These are phyloP conservation scores for Genyomyrus donnyi DNA, from an alignment of 2,113 vertebrate genomes.

Conservation along the genomic window DNA sequence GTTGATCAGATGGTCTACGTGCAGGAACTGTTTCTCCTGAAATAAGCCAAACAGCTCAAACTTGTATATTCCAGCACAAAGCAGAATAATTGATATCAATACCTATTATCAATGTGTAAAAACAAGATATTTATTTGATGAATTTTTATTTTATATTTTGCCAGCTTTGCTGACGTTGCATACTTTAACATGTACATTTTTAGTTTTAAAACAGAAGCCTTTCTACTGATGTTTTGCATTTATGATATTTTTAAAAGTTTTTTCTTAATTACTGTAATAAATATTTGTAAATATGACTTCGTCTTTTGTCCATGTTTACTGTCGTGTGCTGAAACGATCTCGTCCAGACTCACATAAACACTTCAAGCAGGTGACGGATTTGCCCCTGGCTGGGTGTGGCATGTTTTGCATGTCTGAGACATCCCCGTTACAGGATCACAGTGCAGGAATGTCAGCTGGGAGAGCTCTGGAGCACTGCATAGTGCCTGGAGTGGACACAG, in stretches of 20 bases:
- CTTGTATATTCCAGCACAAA: not conserved
- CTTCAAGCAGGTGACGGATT: not conserved
- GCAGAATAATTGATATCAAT: not conserved
- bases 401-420: not conserved
- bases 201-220: slow-evolving; percentile 43
- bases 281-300: slow-evolving; percentile 46
- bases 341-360: not conserved
- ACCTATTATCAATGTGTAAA: slow-evolving; percentile 14
- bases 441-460: not conserved
- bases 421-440: not conserved
- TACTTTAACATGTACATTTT: slow-evolving; percentile 41
- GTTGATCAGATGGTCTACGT: not conserved
- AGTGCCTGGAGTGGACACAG: not conserved
- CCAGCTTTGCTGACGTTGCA: slow-evolving; percentile 37
- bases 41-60: not conserved
- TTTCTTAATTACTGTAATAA: slow-evolving; percentile 58
- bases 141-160: not conserved
- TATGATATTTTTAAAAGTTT: slow-evolving; percentile 35
- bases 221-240: slow-evolving; percentile 51
- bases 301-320: slow-evolving; percentile 21
- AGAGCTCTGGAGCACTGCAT: not conserved
- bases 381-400: not conserved
- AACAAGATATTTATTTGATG: not conserved
- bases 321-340: not conserved
- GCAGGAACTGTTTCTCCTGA: not conserved